Evolutionary conservation across 2,113 vertebrate species (phyloP), one percentile per base, ranked within the genome.

Genomic region (Oriolus oriolus): DNA sequence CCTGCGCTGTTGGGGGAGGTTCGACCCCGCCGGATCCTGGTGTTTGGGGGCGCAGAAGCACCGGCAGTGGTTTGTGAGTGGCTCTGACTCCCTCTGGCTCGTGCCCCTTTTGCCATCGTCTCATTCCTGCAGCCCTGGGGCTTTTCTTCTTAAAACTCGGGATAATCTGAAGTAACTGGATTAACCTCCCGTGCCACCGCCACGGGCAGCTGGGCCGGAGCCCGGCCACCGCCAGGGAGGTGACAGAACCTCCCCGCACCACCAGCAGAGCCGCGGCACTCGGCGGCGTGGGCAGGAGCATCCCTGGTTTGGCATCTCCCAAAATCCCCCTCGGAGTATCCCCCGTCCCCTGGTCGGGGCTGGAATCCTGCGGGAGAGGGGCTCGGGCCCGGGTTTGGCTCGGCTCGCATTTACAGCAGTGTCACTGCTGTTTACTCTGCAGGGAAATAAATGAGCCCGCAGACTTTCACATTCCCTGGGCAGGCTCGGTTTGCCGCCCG

Each of bases 371-470:
- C 22, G 0, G 69, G 65, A 92, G 80, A 59, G 44, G 47, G 77
- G 13, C 87, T 39, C 39, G 1, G 76, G 10, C 5, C 69, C 2
- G 69, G 84, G 8, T 11, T 84, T 71, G 91, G 81, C 94, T 94
- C 50, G 0, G 1, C 69, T 87, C 15, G 0, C 94, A 86, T 93
- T 95, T 95, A 69, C 89, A 96, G 90, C 92, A 17, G 31, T 92
- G 96, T 95, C 97, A 92, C 81, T 41, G 45, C 33, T 97, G 97
- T 97, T 97, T 96, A 97, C 93, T 95, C 95, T 87, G 84, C n/a
- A 18, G 83, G 52, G 95, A 95, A 80, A 97, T 93, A 95, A 97
- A 96, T 93, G 94, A 95, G 90, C 59, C 84, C 59, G 52, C 86
- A 71, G 95, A 50, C 76, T 95, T 73, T 84, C 70, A 23, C 92